A percentile compares a stretch with the other conserved stretches of the same genome.
phyloP scores from a whole-genome alignment of 2,113 vertebrate species.

The Dicaeum eximium region DNA sequence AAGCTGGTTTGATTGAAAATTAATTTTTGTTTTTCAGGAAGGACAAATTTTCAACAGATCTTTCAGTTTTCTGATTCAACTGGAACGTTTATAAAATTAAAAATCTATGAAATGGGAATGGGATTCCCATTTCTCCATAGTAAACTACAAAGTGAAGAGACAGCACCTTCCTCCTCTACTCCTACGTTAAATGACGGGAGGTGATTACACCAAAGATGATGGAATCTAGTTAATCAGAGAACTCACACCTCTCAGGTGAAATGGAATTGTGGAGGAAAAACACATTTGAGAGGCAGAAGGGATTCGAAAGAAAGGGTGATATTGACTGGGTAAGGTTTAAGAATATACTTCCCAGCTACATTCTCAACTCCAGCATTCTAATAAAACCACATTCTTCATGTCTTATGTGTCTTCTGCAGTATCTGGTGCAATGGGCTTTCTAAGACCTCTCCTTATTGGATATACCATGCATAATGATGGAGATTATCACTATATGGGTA shows the following conservation, averaged over 20 bases:
- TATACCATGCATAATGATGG: background rate
- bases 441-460: background rate
- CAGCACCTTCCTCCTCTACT: background rate
- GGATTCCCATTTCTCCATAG: background rate
- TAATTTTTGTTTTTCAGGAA: background rate
- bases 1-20: background rate
- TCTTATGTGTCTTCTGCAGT: background rate
- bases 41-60: background rate
- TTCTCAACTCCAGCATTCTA: background rate
- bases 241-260: background rate
- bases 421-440: background rate
- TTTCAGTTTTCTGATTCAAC: background rate
- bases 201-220: background rate
- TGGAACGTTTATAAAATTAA: background rate
- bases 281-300: background rate
- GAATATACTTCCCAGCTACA: background rate
- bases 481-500: background rate
- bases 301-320: background rate
- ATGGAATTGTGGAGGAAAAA: background rate
- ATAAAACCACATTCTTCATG: background rate
- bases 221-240: background rate
- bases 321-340: background rate
- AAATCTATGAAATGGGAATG: background rate
- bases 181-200: background rate
- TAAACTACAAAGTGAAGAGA: background rate